Conservation (phyloP, 1,140 invertebrate species). For the Mesaphorura yosii region DNA sequence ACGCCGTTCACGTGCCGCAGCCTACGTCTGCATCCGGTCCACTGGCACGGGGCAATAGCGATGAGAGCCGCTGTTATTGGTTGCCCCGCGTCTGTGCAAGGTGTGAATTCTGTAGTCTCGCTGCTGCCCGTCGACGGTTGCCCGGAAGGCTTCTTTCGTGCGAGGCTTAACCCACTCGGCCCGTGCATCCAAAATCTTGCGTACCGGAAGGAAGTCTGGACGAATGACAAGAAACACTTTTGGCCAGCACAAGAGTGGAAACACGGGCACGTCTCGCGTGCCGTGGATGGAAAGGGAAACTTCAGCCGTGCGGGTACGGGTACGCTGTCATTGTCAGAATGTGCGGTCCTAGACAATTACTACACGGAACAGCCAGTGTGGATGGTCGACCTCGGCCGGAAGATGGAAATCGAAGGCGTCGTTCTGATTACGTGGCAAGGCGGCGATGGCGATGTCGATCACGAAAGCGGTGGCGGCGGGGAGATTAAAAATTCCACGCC, state of each 20-base stretch:
- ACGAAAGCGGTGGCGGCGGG: neutral
- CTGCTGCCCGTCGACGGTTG: too few relatives aligned
- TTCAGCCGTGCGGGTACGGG: too few relatives aligned
- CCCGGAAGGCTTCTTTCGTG: too few relatives aligned
- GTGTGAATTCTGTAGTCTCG: too few relatives aligned
- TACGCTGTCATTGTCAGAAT: slow-evolving; percentile 38
- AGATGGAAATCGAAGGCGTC: slow-evolving; percentile 38
- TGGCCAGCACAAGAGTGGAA: slow-evolving; percentile 40
- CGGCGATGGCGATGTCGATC: slow-evolving; percentile 32
- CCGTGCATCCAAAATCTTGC: slow-evolving; percentile 47
- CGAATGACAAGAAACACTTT: slow-evolving; percentile 45
- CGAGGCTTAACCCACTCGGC: too few relatives aligned
- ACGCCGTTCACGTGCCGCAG: slow-evolving; percentile 44
- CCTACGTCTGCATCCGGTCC: slow-evolving; percentile 43
- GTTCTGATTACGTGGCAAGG: slow-evolving; percentile 46
- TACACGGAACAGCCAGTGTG: slow-evolving; percentile 45
- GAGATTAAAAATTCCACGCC: neutral
- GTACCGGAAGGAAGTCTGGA: slow-evolving; percentile 43
- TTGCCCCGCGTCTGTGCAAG: too few relatives aligned
- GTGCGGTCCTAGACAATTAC: slow-evolving; percentile 46
- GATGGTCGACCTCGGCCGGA: slow-evolving; percentile 45
- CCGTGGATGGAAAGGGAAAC: slow-evolving; percentile 39
- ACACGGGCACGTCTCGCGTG: slow-evolving; percentile 36
- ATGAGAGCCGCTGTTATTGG: slow-evolving; percentile 44
- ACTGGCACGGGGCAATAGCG: slow-evolving; percentile 42